Base-by-base conservation (phyloP, 37 sponge, comb jelly and placozoan species). In the Theonella swinhoei region DNA sequence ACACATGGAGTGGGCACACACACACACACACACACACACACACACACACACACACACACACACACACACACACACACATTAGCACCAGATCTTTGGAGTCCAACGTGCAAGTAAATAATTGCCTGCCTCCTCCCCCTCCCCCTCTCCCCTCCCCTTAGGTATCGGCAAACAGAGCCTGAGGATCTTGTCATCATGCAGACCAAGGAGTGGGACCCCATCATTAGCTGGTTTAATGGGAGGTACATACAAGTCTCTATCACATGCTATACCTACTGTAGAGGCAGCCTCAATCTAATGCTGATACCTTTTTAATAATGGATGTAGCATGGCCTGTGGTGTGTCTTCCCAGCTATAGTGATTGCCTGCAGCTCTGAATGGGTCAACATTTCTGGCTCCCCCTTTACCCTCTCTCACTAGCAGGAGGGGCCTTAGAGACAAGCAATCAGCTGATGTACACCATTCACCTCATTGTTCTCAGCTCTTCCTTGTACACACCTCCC, bases 191-290 rank as follows among this genome's bases (percentile, higher is more conserved):
- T 25, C 22, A 31, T 87, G 74, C 96, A 95, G 79, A 30, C 58
- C 0, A 58, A 76, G 25, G 81, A 88, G 68, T 93, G 94, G 94
- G 85, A 86, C 61, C 96, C 96, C 64, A 14, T 90, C 43, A 28
- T 95, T 42, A 81, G 83, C 1, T 95, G 96, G 96, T 92, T 95
- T 74, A 91, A 95, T 81, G 8, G 79, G 26, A 86, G 82, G 96
- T 95, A 34, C 72, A 61, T 24, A 23, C n/a, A n/a, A n/a, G n/a
- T n/a, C 8, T 30, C 4, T 25, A 70, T 30, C 17, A 25, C 54
- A 47, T 47, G 54, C 14, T 47, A 47, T 47, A 47, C 54, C 7
- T 22, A 20, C 61, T 59, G 19, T 19, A n/a, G 26, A 66, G 67
- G 67, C n/a, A 30, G 67, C 7, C 7, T 23, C 8, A 66, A 23